phyloP scores from a whole-genome alignment of 2,113 vertebrate species.

The Probosciger aterrimus region DNA sequence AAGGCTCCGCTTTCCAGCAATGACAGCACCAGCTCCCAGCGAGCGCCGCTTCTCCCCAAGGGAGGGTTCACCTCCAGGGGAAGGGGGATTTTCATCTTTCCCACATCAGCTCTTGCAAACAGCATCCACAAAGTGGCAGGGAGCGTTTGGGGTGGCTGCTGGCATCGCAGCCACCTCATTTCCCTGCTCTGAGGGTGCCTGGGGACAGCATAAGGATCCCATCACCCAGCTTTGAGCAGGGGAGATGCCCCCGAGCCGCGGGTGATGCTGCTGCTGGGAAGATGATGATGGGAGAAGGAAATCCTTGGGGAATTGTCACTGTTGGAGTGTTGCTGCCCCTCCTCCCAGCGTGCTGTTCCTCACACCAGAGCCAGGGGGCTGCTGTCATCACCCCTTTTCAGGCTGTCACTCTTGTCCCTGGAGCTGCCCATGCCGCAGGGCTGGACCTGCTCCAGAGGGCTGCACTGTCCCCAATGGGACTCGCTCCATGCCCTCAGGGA shows the following conservation, averaged over 20 bases:
- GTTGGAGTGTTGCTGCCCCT: background rate
- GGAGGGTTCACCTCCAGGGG: background rate
- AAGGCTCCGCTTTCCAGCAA: background rate
- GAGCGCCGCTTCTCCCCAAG: background rate
- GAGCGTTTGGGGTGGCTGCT: background rate
- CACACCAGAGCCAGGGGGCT: background rate
- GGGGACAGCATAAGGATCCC: background rate
- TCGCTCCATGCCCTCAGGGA: background rate
- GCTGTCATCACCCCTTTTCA: conserved; percentile 40
- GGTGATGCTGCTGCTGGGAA: background rate
- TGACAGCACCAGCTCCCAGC: background rate
- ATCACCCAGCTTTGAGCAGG: accelerated
- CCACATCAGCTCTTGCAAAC: background rate
- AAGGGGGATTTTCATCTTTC: background rate
- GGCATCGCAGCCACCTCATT: background rate
- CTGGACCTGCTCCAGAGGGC: background rate
- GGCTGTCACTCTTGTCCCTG: background rate
- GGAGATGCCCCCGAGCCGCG: accelerated
- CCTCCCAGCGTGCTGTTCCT: background rate
- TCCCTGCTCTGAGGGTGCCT: background rate
- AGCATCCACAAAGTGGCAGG: accelerated
- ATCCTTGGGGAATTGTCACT: background rate
- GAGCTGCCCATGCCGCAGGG: background rate
- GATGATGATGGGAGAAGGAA: background rate
- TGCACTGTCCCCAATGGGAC: background rate